phyloP scores from a whole-genome alignment of 2,113 vertebrate genomes.

The Carollia perspicillata region DNA sequence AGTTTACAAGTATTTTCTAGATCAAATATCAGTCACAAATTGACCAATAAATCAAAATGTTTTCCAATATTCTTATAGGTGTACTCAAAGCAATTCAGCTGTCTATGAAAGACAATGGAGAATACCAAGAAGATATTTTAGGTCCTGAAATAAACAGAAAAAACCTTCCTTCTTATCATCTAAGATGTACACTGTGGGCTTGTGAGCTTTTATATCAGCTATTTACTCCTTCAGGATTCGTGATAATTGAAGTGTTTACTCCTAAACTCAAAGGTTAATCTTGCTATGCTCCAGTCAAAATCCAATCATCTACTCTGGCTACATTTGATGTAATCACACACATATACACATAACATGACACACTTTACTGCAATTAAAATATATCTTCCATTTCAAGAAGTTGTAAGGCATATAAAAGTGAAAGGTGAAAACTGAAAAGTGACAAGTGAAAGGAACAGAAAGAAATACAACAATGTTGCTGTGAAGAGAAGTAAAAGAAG shows the following conservation, averaged over 20 bases:
- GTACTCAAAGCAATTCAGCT: not conserved
- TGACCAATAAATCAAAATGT: not conserved
- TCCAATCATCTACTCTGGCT: conserved; percentile 42
- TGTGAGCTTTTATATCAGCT: not conserved
- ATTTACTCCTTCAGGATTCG: conserved; percentile 33
- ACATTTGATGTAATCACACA: not conserved
- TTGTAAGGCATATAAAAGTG: conserved; percentile 47
- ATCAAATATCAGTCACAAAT: not conserved
- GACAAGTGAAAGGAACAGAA: conserved; percentile 24
- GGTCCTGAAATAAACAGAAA: not conserved
- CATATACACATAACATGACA: not conserved
- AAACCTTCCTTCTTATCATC: not conserved
- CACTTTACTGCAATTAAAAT: conserved; percentile 11
- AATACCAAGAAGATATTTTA: not conserved
- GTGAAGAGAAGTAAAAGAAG: conserved; percentile 50
- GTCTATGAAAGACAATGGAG: not conserved
- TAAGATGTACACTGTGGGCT: not conserved
- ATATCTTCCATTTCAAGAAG: conserved; percentile 50
- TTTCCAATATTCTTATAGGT: not conserved
- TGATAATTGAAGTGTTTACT: conserved; percentile 45
- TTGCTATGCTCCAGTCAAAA: conserved; percentile 52
- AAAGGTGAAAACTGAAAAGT: too few species aligned
- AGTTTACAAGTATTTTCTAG: not conserved
- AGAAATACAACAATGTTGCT: conserved; percentile 50
- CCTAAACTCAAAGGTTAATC: conserved; percentile 27